These are phyloP conservation scores for Tachina grossa DNA, from an alignment of 2,888 invertebrate genomes.

Conservation along the genomic window DNA sequence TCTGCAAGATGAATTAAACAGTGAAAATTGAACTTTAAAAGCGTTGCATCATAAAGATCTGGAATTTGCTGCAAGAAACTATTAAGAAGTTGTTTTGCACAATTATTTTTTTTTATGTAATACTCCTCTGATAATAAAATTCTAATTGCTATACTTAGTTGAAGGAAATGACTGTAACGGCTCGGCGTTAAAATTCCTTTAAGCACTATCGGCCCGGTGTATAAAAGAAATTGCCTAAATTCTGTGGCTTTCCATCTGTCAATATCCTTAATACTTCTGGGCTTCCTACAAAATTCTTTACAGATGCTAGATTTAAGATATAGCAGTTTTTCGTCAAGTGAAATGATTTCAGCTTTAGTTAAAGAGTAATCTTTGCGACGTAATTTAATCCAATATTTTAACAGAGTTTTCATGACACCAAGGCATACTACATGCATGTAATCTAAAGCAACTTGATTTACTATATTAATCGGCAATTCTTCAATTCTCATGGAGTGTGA, in stretches of 20 bases:
- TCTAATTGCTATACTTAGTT: background rate
- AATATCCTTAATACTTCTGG: constrained; percentile 35
- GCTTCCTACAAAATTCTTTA: constrained; percentile 51
- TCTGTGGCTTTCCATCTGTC: constrained; percentile 56
- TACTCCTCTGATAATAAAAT: background rate
- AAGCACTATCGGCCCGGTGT: constrained; percentile 49
- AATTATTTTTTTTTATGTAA: background rate
- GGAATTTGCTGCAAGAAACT: constrained; percentile 48
- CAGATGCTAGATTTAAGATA: constrained; percentile 42
- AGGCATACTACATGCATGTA: constrained; percentile 62
- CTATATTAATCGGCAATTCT: constrained; percentile 52
- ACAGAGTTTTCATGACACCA: constrained; percentile 51
- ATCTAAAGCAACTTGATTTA: constrained; percentile 36
- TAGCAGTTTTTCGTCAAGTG: constrained; percentile 37
- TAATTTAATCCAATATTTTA: constrained; percentile 40
- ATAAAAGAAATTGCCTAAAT: constrained; percentile 48
- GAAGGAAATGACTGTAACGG: constrained; percentile 55
- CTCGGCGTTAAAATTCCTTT: constrained; percentile 37
- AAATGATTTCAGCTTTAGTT: constrained; percentile 19
- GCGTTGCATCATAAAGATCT: constrained; percentile 27
- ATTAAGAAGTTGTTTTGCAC: constrained; percentile 25
- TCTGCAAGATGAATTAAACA: constrained; percentile 51
- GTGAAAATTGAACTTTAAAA: constrained; percentile 53
- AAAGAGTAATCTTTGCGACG: constrained; percentile 30
- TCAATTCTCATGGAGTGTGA: constrained; percentile 41